Evolutionary conservation across 2,113 vertebrate species (phyloP).

Genomic region (Psilopogon haemacephalus): DNA sequence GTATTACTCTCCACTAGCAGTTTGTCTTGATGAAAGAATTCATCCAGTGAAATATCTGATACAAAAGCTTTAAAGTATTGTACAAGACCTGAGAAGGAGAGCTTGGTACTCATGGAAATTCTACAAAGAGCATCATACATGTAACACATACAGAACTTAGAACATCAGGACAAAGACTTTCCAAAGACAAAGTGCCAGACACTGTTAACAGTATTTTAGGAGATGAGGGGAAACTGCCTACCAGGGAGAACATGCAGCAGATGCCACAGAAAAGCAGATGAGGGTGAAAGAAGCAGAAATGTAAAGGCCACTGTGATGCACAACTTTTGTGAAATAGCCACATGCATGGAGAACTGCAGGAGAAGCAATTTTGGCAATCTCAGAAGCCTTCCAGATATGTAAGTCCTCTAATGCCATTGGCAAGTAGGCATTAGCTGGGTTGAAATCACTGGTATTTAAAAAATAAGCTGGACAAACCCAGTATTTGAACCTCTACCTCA

Average conservation of each 20-base stretch:
- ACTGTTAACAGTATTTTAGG: neutral
- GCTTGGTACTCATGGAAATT: neutral
- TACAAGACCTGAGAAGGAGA: neutral
- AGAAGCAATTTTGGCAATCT: neutral
- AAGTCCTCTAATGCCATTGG: neutral
- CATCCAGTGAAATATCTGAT: neutral
- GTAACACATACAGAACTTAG: neutral
- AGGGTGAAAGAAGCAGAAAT: neutral
- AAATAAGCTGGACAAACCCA: neutral
- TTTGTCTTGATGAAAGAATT: neutral
- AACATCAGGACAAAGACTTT: neutral
- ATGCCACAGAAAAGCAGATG: neutral
- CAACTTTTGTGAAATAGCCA: neutral
- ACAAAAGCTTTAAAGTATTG: neutral
- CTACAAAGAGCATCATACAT: neutral
- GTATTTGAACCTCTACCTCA: neutral
- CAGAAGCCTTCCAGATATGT: neutral
- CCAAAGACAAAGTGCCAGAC: rapidly evolving
- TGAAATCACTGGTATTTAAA: neutral
- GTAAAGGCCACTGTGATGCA: neutral
- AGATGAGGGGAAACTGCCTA: neutral
- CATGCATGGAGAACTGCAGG: neutral
- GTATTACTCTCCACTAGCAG: neutral
- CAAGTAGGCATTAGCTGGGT: neutral
- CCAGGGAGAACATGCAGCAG: neutral